These are phyloP conservation scores for Strongylocentrotus purpuratus DNA, from an alignment of 35 echinoderm and acorn worm species.

Conservation along the genomic window DNA sequence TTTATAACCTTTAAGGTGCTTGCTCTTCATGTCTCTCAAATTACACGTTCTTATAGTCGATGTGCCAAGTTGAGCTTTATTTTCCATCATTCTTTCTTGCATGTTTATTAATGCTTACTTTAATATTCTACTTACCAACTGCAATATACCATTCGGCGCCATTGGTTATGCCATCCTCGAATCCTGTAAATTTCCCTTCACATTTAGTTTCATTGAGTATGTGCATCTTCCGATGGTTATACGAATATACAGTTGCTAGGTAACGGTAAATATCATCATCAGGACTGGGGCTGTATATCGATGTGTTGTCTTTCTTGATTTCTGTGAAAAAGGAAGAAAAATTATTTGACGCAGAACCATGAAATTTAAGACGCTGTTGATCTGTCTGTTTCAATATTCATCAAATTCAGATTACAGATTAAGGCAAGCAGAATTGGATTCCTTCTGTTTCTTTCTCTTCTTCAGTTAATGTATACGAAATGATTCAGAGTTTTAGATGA, in stretches of 20 bases:
- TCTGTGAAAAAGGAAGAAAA: background rate
- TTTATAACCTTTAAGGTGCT: too few species aligned
- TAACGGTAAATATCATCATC: slow-evolving; percentile 84
- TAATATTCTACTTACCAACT: slow-evolving; percentile 66
- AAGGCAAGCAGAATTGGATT: too few species aligned
- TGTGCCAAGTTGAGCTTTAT: too few species aligned
- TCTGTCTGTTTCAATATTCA: background rate
- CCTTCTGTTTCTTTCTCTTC: too few species aligned
- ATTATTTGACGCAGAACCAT: background rate
- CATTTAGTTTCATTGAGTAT: slow-evolving; percentile 57
- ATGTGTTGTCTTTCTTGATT: background rate
- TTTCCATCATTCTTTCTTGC: too few species aligned
- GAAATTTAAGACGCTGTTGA: background rate
- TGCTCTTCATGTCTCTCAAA: too few species aligned
- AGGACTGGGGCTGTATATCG: slow-evolving; percentile 50
- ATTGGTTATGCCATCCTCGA: slow-evolving; percentile 87
- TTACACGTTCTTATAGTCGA: too few species aligned
- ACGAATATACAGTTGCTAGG: slow-evolving; percentile 72
- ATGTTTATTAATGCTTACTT: too few species aligned
- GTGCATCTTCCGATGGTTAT: slow-evolving; percentile 68
- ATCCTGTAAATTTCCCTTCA: slow-evolving; percentile 33
- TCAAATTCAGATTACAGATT: background rate
- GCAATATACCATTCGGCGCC: slow-evolving; percentile 91
- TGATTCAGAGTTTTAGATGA: too few species aligned
- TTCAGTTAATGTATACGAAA: too few species aligned